Conservation (phyloP, 2,888 invertebrate genomes). For the Parthenolecanium corni region DNA sequence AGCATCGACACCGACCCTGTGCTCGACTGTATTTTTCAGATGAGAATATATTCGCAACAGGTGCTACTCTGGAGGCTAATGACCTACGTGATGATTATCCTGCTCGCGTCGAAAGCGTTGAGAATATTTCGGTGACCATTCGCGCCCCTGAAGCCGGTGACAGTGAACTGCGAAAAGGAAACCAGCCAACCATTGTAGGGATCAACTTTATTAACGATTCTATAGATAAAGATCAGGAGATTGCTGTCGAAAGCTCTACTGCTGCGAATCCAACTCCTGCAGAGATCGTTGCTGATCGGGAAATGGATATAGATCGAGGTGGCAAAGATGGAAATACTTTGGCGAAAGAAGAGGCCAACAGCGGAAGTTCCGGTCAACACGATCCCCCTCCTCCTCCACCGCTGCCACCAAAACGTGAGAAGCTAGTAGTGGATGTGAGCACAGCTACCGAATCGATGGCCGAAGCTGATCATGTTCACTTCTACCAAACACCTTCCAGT, state of each 20-base stretch:
- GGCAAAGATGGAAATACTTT: background rate
- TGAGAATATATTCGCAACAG: constrained; percentile 11
- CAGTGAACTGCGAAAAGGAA: background rate
- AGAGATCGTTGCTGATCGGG: background rate
- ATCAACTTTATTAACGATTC: background rate
- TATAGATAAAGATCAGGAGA: background rate
- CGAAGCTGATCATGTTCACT: background rate
- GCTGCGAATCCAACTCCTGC: background rate
- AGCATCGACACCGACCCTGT: constrained; percentile 10
- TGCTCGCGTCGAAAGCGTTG: background rate
- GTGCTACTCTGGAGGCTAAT: background rate
- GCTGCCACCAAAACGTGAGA: background rate
- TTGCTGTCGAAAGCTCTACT: too few species aligned
- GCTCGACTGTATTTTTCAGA: constrained; percentile 14
- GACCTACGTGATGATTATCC: background rate
- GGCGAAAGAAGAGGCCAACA: too few species aligned
- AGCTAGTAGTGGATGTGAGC: background rate
- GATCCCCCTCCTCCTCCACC: background rate
- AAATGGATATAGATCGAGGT: background rate
- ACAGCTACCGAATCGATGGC: background rate
- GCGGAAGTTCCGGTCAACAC: background rate
- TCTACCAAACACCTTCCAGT: constrained; percentile 35
- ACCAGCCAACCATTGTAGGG: background rate
- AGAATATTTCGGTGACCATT: background rate
- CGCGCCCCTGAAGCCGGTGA: background rate